phyloP scores from a whole-genome alignment of 1,140 invertebrate genomes.

The Drosophila erecta region DNA sequence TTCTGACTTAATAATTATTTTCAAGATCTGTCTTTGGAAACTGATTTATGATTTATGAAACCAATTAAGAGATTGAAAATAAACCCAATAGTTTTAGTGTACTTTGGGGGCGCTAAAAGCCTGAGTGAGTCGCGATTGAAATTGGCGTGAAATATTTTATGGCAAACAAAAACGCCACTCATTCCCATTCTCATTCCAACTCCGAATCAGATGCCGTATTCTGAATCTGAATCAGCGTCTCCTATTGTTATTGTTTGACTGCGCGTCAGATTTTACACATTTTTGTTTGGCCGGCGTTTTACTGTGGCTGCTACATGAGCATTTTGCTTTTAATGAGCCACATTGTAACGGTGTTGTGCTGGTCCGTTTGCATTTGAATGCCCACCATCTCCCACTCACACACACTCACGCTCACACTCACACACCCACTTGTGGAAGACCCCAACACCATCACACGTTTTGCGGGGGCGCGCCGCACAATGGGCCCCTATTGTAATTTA shows the following conservation, averaged over 20 bases:
- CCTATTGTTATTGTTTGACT: constrained; percentile 62
- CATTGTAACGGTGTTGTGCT: constrained; percentile 76
- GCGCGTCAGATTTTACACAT: constrained; percentile 71
- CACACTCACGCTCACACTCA: constrained; percentile 24
- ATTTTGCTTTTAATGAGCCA: constrained; percentile 69
- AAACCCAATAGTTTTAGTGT: neutral
- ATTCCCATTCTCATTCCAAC: constrained; percentile 27
- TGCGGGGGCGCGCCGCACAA: constrained; percentile 71
- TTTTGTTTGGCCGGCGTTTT: constrained; percentile 55
- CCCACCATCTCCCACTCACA: constrained; percentile 25
- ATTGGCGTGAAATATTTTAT: constrained; percentile 78
- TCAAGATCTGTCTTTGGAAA: too few relatives aligned
- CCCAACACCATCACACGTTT: constrained; percentile 13
- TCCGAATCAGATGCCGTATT: constrained; percentile 28
- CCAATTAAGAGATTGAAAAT: neutral
- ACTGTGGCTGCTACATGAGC: constrained; percentile 52
- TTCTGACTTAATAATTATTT: too few relatives aligned
- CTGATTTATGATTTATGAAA: too few relatives aligned
- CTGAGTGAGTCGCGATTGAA: constrained; percentile 38
- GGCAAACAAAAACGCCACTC: constrained; percentile 49
- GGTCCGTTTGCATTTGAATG: constrained; percentile 79
- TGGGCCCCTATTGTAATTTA: constrained; percentile 74
- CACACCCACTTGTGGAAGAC: constrained; percentile 3
- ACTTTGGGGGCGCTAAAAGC: neutral
- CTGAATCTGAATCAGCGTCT: constrained; percentile 32